Conservation (phyloP, 23 tunicate genomes). For the Pegea sp. region DNA sequence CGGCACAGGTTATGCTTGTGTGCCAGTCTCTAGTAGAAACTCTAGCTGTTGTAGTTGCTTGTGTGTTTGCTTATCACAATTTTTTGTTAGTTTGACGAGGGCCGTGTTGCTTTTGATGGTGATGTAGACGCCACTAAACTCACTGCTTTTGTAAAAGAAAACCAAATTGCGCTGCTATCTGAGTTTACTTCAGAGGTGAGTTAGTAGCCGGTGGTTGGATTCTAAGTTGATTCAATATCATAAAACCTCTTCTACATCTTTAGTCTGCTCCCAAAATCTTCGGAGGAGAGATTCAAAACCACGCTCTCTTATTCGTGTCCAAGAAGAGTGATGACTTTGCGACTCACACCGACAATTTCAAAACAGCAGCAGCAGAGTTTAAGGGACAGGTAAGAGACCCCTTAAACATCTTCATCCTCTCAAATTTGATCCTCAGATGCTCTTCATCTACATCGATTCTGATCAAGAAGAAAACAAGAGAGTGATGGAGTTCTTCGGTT, state of each 20-base stretch:
- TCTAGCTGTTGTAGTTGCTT: neutral
- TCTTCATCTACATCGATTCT: constrained; percentile 76
- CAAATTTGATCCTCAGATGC: constrained; percentile 15
- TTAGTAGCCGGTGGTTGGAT: neutral
- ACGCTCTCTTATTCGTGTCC: constrained; percentile 71
- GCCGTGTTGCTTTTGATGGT: constrained; percentile 70
- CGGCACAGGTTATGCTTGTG: constrained; percentile 17
- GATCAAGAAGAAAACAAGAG: constrained; percentile 84
- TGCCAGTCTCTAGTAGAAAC: neutral
- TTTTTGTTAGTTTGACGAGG: constrained; percentile 77
- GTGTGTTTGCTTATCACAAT: neutral
- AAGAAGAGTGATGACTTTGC: constrained; percentile 35
- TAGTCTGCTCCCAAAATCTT: constrained; percentile 98
- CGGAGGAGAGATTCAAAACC: constrained; percentile 78
- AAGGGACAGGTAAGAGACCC: constrained; percentile 63
- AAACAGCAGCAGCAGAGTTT: constrained; percentile 46
- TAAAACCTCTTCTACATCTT: too few species aligned
- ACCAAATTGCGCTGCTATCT: constrained; percentile 61
- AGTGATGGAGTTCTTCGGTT: constrained; percentile 96
- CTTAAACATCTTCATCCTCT: neutral
- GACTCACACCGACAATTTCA: constrained; percentile 18
- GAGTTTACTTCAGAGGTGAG: constrained; percentile 93
- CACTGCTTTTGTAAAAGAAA: constrained; percentile 41
- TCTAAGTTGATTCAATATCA: neutral
- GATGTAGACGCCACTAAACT: constrained; percentile 16